Conservation (phyloP, 1,140 invertebrate genomes). For the Lepidostoma basale region DNA sequence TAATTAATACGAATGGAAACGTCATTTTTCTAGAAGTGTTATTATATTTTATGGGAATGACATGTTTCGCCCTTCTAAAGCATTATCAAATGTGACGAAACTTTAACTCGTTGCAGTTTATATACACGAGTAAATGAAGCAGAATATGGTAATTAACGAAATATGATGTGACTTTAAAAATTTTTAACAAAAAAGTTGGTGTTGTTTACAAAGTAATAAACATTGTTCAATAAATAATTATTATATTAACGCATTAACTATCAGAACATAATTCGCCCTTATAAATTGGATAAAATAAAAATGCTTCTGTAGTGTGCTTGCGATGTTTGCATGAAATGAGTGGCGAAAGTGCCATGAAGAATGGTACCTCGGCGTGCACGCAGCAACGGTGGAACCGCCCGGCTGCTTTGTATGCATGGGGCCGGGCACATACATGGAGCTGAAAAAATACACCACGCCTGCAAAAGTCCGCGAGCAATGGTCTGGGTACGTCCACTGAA, state of each 20-base stretch:
- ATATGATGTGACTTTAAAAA: too few species aligned
- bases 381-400: neutral
- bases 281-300: conserved; percentile 7
- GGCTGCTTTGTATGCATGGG: conserved; percentile 26
- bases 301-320: conserved; percentile 5
- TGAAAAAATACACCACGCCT: conserved; percentile 28
- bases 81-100: too few species aligned
- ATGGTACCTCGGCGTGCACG: conserved; percentile 5
- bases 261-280: neutral
- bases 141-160: too few species aligned
- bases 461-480: conserved; percentile 34
- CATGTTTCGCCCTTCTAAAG: too few species aligned
- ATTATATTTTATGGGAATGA: too few species aligned
- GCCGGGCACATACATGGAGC: conserved; percentile 12
- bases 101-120: too few species aligned
- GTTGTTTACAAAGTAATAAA: too few species aligned
- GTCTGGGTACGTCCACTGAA: conserved; percentile 29
- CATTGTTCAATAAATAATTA: too few species aligned
- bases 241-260: neutral
- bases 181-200: too few species aligned
- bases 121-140: too few species aligned
- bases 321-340: conserved; percentile 14
- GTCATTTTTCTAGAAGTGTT: too few species aligned
- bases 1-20: too few species aligned
- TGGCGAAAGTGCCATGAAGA: conserved; percentile 17